Conservation (phyloP, 2,797 vertebrate genomes). For the Lagocephalus sceleratus region DNA sequence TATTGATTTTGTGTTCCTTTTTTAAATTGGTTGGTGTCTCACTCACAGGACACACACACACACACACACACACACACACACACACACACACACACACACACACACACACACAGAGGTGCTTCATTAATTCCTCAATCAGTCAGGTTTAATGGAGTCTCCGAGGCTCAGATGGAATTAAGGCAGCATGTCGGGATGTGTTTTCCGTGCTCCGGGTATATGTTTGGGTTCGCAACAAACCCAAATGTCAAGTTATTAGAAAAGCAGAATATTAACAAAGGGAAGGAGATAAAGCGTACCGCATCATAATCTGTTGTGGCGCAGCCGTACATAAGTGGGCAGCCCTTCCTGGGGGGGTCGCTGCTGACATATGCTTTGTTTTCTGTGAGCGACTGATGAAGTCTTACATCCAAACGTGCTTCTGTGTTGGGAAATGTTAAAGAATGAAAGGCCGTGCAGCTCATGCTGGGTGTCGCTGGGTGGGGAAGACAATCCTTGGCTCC, state of each 20-base stretch:
- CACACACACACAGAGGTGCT: slow-evolving; percentile 39
- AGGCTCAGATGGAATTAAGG: slow-evolving; percentile 12
- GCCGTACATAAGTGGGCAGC: neutral
- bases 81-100: slow-evolving; percentile 4
- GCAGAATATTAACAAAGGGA: slow-evolving; percentile 11
- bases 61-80: neutral
- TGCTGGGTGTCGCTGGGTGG: slow-evolving; percentile 14
- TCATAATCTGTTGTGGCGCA: neutral
- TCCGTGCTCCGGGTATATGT: neutral
- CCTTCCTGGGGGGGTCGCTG: slow-evolving; percentile 11
- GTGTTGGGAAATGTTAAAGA: slow-evolving; percentile 11
- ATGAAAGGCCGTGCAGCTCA: slow-evolving; percentile 15
- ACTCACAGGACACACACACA: slow-evolving; percentile 6
- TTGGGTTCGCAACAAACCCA: neutral
- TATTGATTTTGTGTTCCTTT: slow-evolving; percentile 28
- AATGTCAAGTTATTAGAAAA: slow-evolving; percentile 9
- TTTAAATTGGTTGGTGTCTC: slow-evolving; percentile 18
- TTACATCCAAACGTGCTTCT: slow-evolving; percentile 2
- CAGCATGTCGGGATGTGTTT: neutral
- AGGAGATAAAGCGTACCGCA: neutral
- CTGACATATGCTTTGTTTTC: slow-evolving; percentile 13
- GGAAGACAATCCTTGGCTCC: neutral
- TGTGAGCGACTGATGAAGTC: slow-evolving; percentile 25
- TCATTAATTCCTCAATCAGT: slow-evolving; percentile 50
- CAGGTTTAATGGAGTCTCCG: slow-evolving; percentile 37